Evolutionary conservation across 2,888 invertebrate genomes (phyloP), one percentile per base, ranked within the genome.

Genomic region (Dasypogon diadema): DNA sequence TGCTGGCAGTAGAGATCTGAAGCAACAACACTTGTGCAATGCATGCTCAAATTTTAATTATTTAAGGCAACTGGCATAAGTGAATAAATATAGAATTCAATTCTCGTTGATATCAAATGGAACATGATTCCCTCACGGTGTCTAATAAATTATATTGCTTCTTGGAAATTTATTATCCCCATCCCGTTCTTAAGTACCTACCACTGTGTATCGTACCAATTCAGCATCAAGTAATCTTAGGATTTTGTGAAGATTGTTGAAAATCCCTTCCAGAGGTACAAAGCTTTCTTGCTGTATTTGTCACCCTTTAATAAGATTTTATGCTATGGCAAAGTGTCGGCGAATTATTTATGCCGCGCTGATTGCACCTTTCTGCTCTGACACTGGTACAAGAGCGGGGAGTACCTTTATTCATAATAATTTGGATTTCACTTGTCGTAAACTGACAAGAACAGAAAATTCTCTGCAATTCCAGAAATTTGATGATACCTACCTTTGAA

Each of bases 291-390:
- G 60, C 21, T 21, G 18, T 37, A 8, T 60, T 37, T 60, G 60
- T 60, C 37, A 60, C 60, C 60, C 60, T 26, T 60, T 60, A 60
- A 60, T 60, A 60, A 60, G 60, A 60, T 60, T 34, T 58, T 10
- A 14, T 22, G 21, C 60, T 21, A 37, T 18, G 37, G 21, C 37
- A 21, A 37, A 42, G 60, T 60, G 60, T 37, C 37, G 21, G 18
- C 72, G 54, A 76, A 76, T 76, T 76, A 76, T 76, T 76, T 76
- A 76, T 73, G 56, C 63, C 18, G 18, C 51, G 55, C 24, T 76
- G 76, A 76, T 72, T 76, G 72, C 63, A 63, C 76, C 63, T 60
- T 72, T 73, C 24, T 55, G 68, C 16, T 26, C 10, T 18, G 10
- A 24, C 18, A 8, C 22, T 30, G 22, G 51, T 30, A 65, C 30